Conservation (phyloP, 1,140 invertebrate species). For the Drosophila busckii region DNA sequence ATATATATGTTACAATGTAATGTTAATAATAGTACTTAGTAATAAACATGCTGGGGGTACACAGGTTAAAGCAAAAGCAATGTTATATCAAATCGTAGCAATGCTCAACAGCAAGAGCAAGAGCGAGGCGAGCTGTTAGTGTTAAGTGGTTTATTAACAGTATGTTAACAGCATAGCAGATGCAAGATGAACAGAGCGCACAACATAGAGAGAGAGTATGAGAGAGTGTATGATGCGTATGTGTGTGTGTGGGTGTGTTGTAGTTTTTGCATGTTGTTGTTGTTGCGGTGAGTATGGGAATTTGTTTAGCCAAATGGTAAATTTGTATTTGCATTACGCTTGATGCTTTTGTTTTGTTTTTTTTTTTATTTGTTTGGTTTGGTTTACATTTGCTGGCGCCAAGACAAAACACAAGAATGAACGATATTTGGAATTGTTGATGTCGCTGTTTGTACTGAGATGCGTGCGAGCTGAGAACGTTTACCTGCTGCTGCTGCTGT, state of each 20-base stretch:
- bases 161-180: slow-evolving; percentile 14
- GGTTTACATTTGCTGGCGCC: slow-evolving; percentile 69
- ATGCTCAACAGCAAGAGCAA: slow-evolving; percentile 9
- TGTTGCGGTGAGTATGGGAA: slow-evolving; percentile 46
- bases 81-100: slow-evolving; percentile 14
- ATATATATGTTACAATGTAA: slow-evolving; percentile 30
- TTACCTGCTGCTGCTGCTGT: slow-evolving; percentile 79
- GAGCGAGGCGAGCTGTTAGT: slow-evolving; percentile 48
- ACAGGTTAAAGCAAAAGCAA: slow-evolving; percentile 34
- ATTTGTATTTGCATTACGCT: slow-evolving; percentile 40
- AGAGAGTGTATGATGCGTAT: slow-evolving; percentile 18
- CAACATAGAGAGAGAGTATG: slow-evolving; percentile 5
- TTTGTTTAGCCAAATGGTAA: slow-evolving; percentile 58
- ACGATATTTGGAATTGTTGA: slow-evolving; percentile 28
- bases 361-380: slow-evolving; percentile 56
- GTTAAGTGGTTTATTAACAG: slow-evolving; percentile 54
- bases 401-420: slow-evolving; percentile 72
- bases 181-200: slow-evolving; percentile 3
- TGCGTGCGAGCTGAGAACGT: slow-evolving; percentile 69
- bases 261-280: slow-evolving; percentile 5
- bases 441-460: slow-evolving; percentile 33
- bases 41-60: slow-evolving; percentile 51
- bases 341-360: slow-evolving; percentile 12
- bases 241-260: slow-evolving; percentile 17
- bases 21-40: slow-evolving; percentile 5